Base-by-base conservation (phyloP, 1,140 invertebrate species). In the Leguminivora glycinivorella region DNA sequence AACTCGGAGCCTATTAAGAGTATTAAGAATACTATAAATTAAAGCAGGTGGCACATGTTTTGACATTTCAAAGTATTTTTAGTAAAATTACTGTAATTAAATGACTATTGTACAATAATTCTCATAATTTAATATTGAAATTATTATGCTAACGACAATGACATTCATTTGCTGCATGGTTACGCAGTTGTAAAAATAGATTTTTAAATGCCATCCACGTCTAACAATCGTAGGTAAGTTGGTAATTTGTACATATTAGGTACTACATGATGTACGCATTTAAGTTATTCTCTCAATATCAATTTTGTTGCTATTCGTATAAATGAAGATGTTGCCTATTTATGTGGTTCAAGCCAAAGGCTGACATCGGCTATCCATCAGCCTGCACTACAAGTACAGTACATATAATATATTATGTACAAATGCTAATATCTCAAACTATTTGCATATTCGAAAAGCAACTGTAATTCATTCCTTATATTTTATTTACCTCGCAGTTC, bases 401-500 rank as follows among this genome's bases (percentile, higher is more conserved):
- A 17, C n/a, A 7, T 43, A 43, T 43, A 9, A 43, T 43, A 9
- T n/a, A 43, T 38, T 38, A 38, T 38, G 10, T 38, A 38, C 12
- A 38, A 38, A 38, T 12, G 34, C 34, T 38, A 38, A 47, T n/a
- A 52, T 52, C 47, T 22, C 47, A 22, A 52, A 52, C 19, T 19
- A 52, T 52, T 22, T 22, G 47, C 47, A 52, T 43, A 52, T 52
- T 52, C 47, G 14, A 63, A 34, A n/a, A 17, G 26, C 58, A 63
- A 63, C 58, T 31, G 58, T 73, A 75, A 69, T 68, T 58, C 29
- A 66, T 72, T 69, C 70, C 26, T 73, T 75, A 80, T 81, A 81
- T 81, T 86, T 78, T 83, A 84, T 79, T 81, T 69, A 79, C 76
- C 75, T 78, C 82, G 76, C 77, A 75, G 71, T 73, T 70, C 68